A percentile compares a stretch with the other conserved stretches of the same genome.
Conservation (phyloP, 2,888 invertebrate genomes). For the Cybosia mesomella region DNA sequence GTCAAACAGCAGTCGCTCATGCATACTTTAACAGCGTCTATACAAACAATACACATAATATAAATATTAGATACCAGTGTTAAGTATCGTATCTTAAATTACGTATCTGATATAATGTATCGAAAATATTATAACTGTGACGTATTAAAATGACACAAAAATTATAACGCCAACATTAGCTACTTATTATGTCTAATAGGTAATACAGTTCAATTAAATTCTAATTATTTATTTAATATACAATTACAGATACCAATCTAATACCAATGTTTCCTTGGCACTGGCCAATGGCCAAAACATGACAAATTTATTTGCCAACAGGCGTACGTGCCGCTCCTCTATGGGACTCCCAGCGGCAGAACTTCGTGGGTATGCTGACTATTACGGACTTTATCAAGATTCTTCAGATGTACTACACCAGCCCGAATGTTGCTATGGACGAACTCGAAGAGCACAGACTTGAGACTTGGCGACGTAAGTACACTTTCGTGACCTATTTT, state of each 20-base stretch:
- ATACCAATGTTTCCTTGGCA: slow-evolving; percentile 13
- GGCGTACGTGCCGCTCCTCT: slow-evolving; percentile 98
- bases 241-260: background rate
- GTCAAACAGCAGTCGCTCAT: no score
- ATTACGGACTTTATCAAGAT: slow-evolving; percentile 99
- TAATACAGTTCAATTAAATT: background rate
- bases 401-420: slow-evolving; percentile 98
- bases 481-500: slow-evolving; percentile 11
- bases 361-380: slow-evolving; percentile 99
- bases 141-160: no score
- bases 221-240: background rate
- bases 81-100: no score
- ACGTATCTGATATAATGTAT: no score
- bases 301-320: slow-evolving; percentile 62
- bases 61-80: no score
- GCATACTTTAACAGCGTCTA: no score
- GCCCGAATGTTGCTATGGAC: slow-evolving; percentile 97
- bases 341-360: slow-evolving; percentile 97
- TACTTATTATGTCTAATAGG: no score
- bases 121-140: no score
- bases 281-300: slow-evolving; percentile 6
- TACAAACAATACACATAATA: no score
- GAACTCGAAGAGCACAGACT: slow-evolving; percentile 98
- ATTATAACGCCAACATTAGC: no score
- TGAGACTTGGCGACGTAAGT: slow-evolving; percentile 97